These are phyloP conservation scores for Heliornis fulica DNA, from an alignment of 2,113 vertebrate species.

Conservation along the genomic window DNA sequence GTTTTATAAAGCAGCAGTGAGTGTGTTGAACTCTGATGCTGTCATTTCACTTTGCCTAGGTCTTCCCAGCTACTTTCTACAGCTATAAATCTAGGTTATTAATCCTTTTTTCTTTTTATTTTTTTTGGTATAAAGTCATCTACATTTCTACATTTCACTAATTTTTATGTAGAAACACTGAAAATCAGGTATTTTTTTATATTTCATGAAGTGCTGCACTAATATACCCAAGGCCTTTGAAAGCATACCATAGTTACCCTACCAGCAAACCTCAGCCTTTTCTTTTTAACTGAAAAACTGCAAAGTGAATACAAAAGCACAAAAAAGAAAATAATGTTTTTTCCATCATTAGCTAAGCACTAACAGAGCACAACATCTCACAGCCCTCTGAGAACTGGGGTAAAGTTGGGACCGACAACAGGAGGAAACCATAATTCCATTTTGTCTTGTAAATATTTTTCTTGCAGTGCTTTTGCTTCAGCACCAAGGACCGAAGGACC, in stretches of 20 bases:
- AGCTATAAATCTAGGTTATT: not conserved
- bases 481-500: not conserved
- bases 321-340: not conserved
- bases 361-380: not conserved
- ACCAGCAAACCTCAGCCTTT: not conserved
- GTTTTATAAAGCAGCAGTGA: not conserved
- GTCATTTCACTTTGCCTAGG: not conserved
- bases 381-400: not conserved
- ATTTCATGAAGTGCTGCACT: not conserved
- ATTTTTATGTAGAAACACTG: not conserved
- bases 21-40: not conserved
- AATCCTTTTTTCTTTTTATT: not conserved
- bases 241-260: not conserved
- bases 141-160: not conserved
- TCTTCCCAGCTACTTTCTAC: not conserved
- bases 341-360: not conserved
- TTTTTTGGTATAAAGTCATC: not conserved
- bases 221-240: not conserved
- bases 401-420: not conserved
- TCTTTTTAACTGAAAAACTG: not conserved
- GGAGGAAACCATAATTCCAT: slow-evolving; percentile 15
- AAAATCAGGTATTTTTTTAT: not conserved
- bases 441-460: not conserved
- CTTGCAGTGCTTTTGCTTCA: not conserved
- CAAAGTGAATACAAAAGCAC: not conserved